Conservation (phyloP, 2,797 vertebrate genomes). For the Aphelocoma californica region DNA sequence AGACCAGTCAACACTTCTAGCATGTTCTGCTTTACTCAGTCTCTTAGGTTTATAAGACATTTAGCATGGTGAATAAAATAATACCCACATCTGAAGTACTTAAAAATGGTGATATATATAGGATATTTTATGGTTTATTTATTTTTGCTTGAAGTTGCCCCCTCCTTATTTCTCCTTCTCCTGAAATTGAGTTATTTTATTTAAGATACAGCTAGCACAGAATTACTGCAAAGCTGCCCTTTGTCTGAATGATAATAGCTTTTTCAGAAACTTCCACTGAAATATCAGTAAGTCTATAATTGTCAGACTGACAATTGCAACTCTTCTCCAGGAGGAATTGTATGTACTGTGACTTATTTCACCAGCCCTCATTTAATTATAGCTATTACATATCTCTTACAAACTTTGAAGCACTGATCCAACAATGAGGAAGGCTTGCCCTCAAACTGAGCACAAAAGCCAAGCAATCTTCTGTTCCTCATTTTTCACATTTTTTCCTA, state of each 20-base stretch:
- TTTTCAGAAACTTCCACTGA: constrained; percentile 9
- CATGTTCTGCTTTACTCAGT: neutral
- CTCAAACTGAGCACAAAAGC: neutral
- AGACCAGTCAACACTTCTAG: neutral
- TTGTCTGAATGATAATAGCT: constrained; percentile 38
- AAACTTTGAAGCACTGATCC: neutral
- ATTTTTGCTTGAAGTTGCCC: neutral
- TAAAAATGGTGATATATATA: neutral
- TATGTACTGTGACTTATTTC: constrained; percentile 2
- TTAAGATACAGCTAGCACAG: neutral
- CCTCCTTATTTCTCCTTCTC: neutral
- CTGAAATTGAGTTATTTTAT: neutral
- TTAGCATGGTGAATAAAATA: neutral
- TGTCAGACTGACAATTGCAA: constrained; percentile 9
- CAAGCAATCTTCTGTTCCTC: neutral
- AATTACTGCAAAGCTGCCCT: constrained; percentile 29
- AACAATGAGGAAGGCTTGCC: neutral
- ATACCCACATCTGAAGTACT: neutral
- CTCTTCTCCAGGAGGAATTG: neutral
- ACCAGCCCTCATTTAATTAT: neutral
- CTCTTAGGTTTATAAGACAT: neutral
- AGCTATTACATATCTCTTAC: neutral
- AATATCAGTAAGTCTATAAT: constrained; percentile 34
- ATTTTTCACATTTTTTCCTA: neutral
- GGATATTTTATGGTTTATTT: constrained; percentile 9